phyloP scores from a whole-genome alignment of 2,797 vertebrate species.

The Pantherophis vulpinus region DNA sequence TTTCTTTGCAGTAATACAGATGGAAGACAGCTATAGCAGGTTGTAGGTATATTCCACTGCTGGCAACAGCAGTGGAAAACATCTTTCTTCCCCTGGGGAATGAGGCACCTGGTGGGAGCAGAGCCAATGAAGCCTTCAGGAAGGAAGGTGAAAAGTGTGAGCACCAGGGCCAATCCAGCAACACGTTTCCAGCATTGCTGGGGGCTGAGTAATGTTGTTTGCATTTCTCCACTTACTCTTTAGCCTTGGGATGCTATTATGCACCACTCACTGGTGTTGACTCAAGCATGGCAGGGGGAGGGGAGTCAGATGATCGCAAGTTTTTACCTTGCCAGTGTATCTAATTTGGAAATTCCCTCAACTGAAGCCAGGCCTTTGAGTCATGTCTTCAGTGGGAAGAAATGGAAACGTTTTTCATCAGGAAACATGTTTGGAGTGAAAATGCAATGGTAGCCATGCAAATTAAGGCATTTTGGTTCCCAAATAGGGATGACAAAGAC shows the following conservation, averaged over 20 bases:
- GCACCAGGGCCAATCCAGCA: not conserved
- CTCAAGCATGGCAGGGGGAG: not conserved
- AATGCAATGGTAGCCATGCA: not conserved
- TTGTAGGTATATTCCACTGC: too few species aligned
- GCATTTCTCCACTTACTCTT: not conserved
- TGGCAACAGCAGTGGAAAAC: not conserved
- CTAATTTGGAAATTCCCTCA: constrained; percentile 10
- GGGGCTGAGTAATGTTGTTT: not conserved
- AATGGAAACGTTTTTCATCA: rapidly evolving
- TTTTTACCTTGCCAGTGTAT: not conserved
- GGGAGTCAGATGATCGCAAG: rapidly evolving
- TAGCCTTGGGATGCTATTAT: not conserved
- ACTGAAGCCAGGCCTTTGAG: not conserved
- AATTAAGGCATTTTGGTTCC: not conserved
- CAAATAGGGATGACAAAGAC: not conserved
- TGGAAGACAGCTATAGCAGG: not conserved
- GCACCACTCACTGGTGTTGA: not conserved
- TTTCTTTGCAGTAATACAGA: not conserved
- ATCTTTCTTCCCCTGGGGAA: not conserved
- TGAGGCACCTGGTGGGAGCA: not conserved
- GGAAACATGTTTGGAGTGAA: not conserved
- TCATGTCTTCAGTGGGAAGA: rapidly evolving
- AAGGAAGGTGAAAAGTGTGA: constrained; percentile 5
- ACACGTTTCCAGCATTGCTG: not conserved
- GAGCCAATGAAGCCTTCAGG: not conserved